Percentiles rank a stretch among this genome's conserved stretches.
phyloP scores from a whole-genome alignment of 2,888 invertebrate genomes.

The Osedax fenrisi region DNA sequence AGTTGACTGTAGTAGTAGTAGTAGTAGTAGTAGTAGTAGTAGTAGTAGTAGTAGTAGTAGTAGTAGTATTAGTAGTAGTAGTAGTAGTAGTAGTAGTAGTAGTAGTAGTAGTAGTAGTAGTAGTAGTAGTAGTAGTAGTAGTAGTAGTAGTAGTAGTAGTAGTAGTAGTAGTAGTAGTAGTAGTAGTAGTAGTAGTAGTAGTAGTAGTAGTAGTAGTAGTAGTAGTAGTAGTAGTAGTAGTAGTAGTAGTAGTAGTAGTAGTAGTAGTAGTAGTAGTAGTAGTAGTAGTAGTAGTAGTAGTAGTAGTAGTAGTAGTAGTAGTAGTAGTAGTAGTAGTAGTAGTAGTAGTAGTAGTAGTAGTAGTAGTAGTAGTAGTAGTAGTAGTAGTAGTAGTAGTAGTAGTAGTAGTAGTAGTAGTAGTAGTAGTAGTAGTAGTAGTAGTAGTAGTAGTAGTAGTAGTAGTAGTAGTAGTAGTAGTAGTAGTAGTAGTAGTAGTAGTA shows the following conservation, averaged over 20 bases:
- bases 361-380: neutral
- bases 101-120: neutral
- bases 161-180: neutral
- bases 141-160: neutral
- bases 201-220: neutral
- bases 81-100: neutral
- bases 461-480: neutral
- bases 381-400: neutral
- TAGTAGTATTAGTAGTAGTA: neutral
- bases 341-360: neutral
- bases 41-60: neutral
- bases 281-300: neutral
- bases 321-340: neutral
- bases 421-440: neutral
- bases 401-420: neutral
- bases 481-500: neutral
- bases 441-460: neutral
- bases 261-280: neutral
- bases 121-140: neutral
- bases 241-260: neutral
- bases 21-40: neutral
- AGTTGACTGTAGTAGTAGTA: neutral
- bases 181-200: neutral
- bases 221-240: neutral
- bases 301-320: neutral